These are phyloP conservation scores for Onychostoma macrolepis DNA, from an alignment of 2,113 vertebrate species.

Conservation along the genomic window DNA sequence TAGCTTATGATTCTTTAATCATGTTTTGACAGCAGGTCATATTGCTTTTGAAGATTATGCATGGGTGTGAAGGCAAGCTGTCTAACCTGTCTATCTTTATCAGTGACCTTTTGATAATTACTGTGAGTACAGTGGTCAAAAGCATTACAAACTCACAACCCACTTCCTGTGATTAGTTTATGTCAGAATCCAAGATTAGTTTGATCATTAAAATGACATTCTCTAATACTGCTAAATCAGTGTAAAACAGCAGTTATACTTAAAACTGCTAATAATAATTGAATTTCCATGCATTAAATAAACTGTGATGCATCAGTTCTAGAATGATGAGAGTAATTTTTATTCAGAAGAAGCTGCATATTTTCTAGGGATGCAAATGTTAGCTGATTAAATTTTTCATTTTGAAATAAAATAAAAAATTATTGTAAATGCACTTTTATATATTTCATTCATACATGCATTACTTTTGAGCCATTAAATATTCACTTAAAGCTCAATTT, in stretches of 20 bases:
- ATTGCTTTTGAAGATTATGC: slow-evolving; percentile 47
- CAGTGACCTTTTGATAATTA: slow-evolving; percentile 43
- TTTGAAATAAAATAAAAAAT: no score
- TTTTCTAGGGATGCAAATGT: background rate
- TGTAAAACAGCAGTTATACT: background rate
- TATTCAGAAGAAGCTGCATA: background rate
- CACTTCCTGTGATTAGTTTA: background rate
- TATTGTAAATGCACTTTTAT: background rate
- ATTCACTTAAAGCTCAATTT: background rate
- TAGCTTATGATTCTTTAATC: slow-evolving; percentile 32
- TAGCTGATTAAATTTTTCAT: background rate
- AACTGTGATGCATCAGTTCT: background rate
- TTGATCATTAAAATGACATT: background rate
- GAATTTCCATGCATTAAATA: background rate
- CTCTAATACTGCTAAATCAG: background rate
- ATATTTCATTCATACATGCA: background rate
- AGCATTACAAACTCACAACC: slow-evolving; percentile 1
- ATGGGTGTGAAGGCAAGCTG: slow-evolving; percentile 36
- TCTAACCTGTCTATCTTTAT: slow-evolving; percentile 40
- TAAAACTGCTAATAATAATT: background rate
- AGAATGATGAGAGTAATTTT: background rate
- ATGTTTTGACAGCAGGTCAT: slow-evolving; percentile 21
- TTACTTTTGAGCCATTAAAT: background rate
- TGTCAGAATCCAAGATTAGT: background rate
- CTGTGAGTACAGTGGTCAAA: slow-evolving; percentile 32